Percentiles rank a stretch among this genome's conserved stretches.
Evolutionary conservation across 2,113 vertebrate genomes (phyloP).

Genomic region (Martes martes): DNA sequence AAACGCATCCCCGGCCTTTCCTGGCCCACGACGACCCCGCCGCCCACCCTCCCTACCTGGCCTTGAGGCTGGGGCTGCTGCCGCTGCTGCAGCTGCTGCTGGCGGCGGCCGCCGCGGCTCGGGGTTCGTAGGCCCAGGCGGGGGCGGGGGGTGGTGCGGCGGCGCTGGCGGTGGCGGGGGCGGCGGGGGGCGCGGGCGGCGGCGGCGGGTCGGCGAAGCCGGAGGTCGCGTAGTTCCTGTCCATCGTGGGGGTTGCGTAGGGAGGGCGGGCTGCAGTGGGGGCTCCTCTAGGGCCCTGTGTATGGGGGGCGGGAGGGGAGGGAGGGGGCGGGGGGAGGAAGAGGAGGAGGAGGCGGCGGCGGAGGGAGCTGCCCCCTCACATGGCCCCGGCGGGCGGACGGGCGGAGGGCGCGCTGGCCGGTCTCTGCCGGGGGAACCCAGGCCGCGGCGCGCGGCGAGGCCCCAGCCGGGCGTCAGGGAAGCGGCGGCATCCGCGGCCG

Average conservation of each 20-base stretch:
- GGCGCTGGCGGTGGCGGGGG: conserved; percentile 81
- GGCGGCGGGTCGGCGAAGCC: conserved; percentile 91
- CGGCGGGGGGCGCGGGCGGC: conserved; percentile 82
- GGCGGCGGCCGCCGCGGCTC: conserved; percentile 66
- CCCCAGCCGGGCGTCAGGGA: conserved; percentile 66
- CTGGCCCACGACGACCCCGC: conserved; percentile 76
- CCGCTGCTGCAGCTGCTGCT: conserved; percentile 52
- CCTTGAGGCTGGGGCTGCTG: conserved; percentile 86
- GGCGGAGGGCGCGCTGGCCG: conserved; percentile 58
- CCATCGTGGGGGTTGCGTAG: conserved; percentile 89
- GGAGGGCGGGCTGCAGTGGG: conserved; percentile 62
- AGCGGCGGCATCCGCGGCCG: conserved; percentile 19
- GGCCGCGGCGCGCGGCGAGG: conserved; percentile 26
- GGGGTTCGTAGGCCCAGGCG: conserved; percentile 94
- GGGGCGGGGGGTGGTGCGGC: conserved; percentile 82
- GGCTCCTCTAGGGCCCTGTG: conserved; percentile 73
- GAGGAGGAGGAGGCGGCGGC: conserved; percentile 59
- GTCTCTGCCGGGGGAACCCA: neutral
- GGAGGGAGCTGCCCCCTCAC: conserved; percentile 70
- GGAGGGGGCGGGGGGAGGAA: conserved; percentile 51
- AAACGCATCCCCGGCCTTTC: conserved; percentile 79
- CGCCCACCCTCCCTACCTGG: conserved; percentile 88
- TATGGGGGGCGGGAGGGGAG: conserved; percentile 40
- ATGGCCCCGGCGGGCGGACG: conserved; percentile 65
- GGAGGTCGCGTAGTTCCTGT: conserved; percentile 93